These are phyloP conservation scores for Hanleya hanleyi DNA, from an alignment of 2,888 invertebrate genomes.

Conservation along the genomic window DNA sequence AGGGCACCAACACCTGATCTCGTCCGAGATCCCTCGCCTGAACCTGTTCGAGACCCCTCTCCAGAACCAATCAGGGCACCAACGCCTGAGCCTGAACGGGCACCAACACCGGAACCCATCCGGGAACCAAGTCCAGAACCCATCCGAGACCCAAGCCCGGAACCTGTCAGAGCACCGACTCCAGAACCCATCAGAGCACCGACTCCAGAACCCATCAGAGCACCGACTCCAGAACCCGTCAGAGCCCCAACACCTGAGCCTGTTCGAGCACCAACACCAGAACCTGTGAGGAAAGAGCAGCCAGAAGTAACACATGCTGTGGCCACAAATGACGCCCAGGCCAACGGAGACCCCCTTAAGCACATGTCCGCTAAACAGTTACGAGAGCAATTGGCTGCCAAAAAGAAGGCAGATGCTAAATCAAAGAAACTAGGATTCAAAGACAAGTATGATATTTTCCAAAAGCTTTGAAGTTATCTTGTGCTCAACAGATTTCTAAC, in stretches of 20 bases:
- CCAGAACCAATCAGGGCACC: constrained; percentile 14
- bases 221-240: neutral
- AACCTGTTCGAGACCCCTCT: constrained; percentile 15
- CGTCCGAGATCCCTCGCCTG: constrained; percentile 18
- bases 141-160: neutral
- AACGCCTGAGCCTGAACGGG: constrained; percentile 14
- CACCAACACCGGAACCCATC: constrained; percentile 22
- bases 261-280: neutral
- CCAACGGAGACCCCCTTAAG: neutral
- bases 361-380: neutral
- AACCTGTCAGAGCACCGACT: neutral
- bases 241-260: constrained; percentile 6
- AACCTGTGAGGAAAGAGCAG: neutral
- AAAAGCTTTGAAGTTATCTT: neutral
- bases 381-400: neutral
- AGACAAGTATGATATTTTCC: constrained; percentile 13
- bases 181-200: neutral
- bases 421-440: constrained; percentile 10
- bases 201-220: neutral
- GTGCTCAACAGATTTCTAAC: constrained; percentile 2
- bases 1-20: constrained; percentile 18
- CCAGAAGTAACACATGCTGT: too few species aligned
- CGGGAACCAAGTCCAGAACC: neutral
- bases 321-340: neutral
- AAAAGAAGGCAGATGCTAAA: constrained; percentile 5